Evolutionary conservation across 2,797 vertebrate genomes (phyloP).

Genomic region (Lacerta bilineata): DNA sequence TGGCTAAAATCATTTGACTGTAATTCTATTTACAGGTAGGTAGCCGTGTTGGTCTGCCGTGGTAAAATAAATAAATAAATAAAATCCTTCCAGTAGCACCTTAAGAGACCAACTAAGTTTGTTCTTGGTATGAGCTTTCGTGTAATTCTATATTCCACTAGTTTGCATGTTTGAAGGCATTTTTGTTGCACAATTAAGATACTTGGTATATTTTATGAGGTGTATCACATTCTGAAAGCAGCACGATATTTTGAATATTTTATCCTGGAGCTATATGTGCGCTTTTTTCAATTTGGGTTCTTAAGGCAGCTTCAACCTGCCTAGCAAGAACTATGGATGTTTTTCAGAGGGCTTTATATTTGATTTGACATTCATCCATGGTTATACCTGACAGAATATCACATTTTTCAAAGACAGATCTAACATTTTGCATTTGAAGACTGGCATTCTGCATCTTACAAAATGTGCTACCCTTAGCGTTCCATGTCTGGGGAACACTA

Average conservation of each 20-base stretch:
- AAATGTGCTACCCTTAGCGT: slow-evolving; percentile 27
- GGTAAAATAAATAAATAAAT: no score
- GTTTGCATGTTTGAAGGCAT: not conserved
- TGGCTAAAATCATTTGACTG: no score
- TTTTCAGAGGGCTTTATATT: slow-evolving; percentile 22
- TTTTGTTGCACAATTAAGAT: not conserved
- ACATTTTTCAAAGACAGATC: slow-evolving; percentile 25
- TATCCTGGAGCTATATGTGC: slow-evolving; percentile 3
- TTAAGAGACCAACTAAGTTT: no score
- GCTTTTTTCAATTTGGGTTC: slow-evolving; percentile 21
- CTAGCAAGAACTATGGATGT: not conserved
- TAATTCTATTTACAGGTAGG: no score
- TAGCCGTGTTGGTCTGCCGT: no score
- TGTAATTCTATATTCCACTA: no score
- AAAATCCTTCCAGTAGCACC: no score
- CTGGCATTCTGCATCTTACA: not conserved
- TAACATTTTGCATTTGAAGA: not conserved
- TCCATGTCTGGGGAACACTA: slow-evolving; percentile 23
- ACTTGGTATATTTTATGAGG: not conserved
- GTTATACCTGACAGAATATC: slow-evolving; percentile 30
- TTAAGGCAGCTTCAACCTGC: not conserved
- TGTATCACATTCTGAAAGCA: not conserved
- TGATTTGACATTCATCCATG: not conserved
- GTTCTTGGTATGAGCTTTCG: no score
- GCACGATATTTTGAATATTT: not conserved